These are phyloP conservation scores for Pantala flavescens DNA, from an alignment of 1,140 invertebrate genomes.

Conservation along the genomic window DNA sequence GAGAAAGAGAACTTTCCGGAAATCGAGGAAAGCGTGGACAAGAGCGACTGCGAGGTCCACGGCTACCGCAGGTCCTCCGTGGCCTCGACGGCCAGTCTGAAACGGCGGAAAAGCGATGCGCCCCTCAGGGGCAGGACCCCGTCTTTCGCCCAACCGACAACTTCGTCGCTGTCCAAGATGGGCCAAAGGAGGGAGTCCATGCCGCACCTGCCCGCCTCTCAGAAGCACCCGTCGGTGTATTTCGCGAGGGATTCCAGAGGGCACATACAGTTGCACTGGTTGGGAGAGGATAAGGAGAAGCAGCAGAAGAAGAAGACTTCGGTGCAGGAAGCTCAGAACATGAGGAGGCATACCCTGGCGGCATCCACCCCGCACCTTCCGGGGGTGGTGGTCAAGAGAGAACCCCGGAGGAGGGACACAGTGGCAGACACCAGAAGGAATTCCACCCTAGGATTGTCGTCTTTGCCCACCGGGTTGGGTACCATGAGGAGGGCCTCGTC, in stretches of 20 bases:
- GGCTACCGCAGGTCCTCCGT: conserved; percentile 31
- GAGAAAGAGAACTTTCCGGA: conserved; percentile 24
- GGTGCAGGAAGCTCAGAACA: conserved; percentile 30
- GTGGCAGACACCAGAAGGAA: not conserved
- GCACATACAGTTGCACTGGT: conserved; percentile 36
- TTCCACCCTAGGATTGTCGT: not conserved
- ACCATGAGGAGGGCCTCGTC: not conserved
- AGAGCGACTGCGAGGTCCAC: conserved; percentile 53
- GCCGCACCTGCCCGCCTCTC: conserved; percentile 41
- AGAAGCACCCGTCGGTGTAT: conserved; percentile 42
- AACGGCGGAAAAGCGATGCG: conserved; percentile 37
- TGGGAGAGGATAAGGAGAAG: conserved; percentile 27
- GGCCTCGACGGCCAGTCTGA: conserved; percentile 32
- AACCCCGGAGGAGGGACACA: not conserved
- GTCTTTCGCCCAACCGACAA: conserved; percentile 25
- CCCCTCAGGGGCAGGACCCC: not conserved
- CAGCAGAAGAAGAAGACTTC: conserved; percentile 12
- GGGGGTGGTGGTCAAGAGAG: not conserved
- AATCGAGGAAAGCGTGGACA: conserved; percentile 42
- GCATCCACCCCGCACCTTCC: conserved; percentile 23
- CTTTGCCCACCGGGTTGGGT: not conserved
- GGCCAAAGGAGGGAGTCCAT: conserved; percentile 35
- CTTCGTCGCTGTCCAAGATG: conserved; percentile 24
- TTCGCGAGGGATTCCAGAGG: conserved; percentile 30
- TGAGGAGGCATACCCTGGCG: conserved; percentile 18